A percentile compares a stretch with the other conserved stretches of the same genome.
Evolutionary conservation across 64 coral and sea anemone species (phyloP).

Genomic region (Hydrozoanthus tunicans): DNA sequence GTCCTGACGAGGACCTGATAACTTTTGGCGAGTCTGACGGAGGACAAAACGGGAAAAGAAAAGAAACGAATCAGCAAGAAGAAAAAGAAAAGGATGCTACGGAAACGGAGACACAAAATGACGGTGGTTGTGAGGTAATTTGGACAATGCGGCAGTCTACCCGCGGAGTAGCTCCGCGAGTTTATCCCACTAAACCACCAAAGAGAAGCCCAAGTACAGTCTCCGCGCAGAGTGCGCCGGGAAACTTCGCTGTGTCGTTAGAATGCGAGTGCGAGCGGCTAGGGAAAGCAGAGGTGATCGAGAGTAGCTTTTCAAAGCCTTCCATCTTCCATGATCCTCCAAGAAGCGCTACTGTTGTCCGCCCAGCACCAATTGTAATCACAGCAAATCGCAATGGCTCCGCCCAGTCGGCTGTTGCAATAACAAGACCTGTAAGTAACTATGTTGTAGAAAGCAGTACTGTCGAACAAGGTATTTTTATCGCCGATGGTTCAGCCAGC

Average conservation of each 20-base stretch:
- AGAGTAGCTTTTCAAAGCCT: constrained; percentile 1
- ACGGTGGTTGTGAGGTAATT: constrained; percentile 44
- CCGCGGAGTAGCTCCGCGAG: not conserved
- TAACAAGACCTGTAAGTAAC: not conserved
- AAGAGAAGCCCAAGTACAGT: not conserved
- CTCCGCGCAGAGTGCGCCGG: constrained; percentile 31
- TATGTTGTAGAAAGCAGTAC: not conserved
- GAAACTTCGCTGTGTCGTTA: not conserved
- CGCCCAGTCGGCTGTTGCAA: constrained; percentile 4
- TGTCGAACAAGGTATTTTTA: not conserved
- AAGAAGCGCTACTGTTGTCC: not conserved
- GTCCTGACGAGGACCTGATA: constrained; percentile 33
- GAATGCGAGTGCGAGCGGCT: constrained; percentile 42
- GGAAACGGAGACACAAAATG: constrained; percentile 47
- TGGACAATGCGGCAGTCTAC: constrained; percentile 7
- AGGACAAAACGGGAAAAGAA: not conserved
- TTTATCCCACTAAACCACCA: not conserved
- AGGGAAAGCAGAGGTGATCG: not conserved
- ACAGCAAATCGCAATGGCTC: constrained; percentile 49
- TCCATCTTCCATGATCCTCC: constrained; percentile 29
- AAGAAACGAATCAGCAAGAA: constrained; percentile 18
- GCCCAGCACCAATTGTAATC: constrained; percentile 36
- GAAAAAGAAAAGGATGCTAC: constrained; percentile 19
- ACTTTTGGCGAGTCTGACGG: constrained; percentile 20
- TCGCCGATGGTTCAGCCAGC: no score